Evolutionary conservation across 1,140 invertebrate genomes (phyloP).

Genomic region (Ruditapes philippinarum): DNA sequence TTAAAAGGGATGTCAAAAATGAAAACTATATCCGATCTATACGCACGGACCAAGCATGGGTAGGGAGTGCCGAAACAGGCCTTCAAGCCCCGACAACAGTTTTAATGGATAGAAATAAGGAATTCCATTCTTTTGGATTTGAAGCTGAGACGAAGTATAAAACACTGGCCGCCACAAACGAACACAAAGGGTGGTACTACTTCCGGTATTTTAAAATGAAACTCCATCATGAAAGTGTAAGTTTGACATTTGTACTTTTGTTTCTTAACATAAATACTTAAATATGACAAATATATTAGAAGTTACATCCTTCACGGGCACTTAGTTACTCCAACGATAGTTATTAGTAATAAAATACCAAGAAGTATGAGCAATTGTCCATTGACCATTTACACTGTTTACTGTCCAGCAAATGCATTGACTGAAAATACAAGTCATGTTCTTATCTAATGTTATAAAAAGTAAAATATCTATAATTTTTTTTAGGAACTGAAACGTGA

Average conservation of each 20-base stretch:
- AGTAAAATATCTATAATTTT: neutral
- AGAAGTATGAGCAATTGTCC: too few species aligned
- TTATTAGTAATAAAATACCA: too few species aligned
- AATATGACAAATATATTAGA: too few species aligned
- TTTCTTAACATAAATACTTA: too few species aligned
- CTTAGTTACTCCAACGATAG: too few species aligned
- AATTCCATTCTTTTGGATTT: constrained; percentile 32
- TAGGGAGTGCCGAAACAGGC: constrained; percentile 25
- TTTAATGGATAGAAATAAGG: neutral
- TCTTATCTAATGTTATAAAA: too few species aligned
- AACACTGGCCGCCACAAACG: neutral
- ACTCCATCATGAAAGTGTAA: constrained; percentile 2
- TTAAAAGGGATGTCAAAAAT: neutral
- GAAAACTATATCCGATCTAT: neutral
- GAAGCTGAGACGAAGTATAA: constrained; percentile 35
- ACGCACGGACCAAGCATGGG: constrained; percentile 18
- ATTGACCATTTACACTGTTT: too few species aligned
- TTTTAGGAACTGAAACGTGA: constrained; percentile 1
- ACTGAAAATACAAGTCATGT: too few species aligned
- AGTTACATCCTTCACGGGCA: too few species aligned
- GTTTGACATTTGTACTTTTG: too few species aligned
- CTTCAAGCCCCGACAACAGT: constrained; percentile 28
- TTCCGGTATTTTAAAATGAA: constrained; percentile 46
- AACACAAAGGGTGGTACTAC: constrained; percentile 35
- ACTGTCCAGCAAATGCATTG: too few species aligned